Base-by-base conservation (phyloP, 1,140 invertebrate species). In the Ceratosolen fusciceps region DNA sequence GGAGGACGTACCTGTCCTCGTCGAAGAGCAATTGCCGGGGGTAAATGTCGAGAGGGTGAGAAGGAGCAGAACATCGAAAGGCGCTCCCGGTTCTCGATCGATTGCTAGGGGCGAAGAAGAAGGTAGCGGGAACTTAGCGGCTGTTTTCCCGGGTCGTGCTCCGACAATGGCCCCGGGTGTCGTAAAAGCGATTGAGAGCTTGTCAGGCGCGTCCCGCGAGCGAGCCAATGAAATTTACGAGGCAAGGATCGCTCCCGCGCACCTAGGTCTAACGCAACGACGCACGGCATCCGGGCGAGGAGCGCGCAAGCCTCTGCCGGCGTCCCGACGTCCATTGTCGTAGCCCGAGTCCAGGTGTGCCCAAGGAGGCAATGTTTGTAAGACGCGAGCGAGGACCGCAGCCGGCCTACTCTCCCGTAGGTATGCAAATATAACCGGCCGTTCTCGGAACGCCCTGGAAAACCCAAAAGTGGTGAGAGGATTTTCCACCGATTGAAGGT, bases 171-270 rank as follows among this genome's bases (percentile, higher is more conserved):
- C 58, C n/a, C n/a, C 73, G 34, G 47, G 67, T 37, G 34, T 31
- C 75, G 16, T 77, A 70, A 77, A 77, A 77, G 29, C 52, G 56
- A 77, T 77, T 70, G 70, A 70, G 39, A 70, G 39, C 31, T 47
- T 70, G 49, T 70, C 65, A 47, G 26, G 74, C 60, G 74, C 74
- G 60, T 34, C 16, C 47, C 49, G 34, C 49, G 24, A 19, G 21
- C 34, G 47, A 43, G 34, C 43, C 34, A 37, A 47, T 7, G 16
- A 68, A 70, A 70, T 70, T 70, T 77, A 70, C 75, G 52, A 77
- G 67, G 37, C 3, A 52, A n/a, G n/a, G n/a, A n/a, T n/a, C n/a
- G 19, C 12, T 47, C 24, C 1, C 65, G 16, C 37, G 21, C 65
- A 16, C 21, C 12, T 52, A 21, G 49, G 9, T 52, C 49, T n/a